Conservation (phyloP, 2,113 vertebrate genomes). For the Maccullochella peelii region DNA sequence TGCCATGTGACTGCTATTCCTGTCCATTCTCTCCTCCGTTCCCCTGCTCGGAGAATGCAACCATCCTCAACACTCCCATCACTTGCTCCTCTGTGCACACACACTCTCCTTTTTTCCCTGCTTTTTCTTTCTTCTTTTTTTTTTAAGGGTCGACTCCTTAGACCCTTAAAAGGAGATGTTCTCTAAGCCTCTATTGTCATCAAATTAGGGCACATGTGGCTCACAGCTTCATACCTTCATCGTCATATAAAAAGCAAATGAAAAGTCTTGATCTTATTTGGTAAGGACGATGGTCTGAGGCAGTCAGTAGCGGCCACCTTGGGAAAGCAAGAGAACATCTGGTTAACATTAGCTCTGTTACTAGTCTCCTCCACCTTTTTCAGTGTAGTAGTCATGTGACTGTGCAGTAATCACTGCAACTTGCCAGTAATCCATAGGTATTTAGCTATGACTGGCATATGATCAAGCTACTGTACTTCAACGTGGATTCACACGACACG, state of each 20-base stretch:
- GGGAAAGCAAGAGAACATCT: slow-evolving; percentile 69
- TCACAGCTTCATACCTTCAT: slow-evolving; percentile 48
- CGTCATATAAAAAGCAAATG: slow-evolving; percentile 38
- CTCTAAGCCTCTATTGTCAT: slow-evolving; percentile 53
- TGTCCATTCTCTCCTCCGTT: slow-evolving; percentile 6
- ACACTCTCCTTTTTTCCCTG: slow-evolving; percentile 11
- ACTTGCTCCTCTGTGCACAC: slow-evolving; percentile 28
- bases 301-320: slow-evolving; percentile 59
- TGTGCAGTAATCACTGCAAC: slow-evolving; percentile 5
- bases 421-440: slow-evolving; percentile 15
- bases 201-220: slow-evolving; percentile 61
- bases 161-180: slow-evolving; percentile 76
- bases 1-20: slow-evolving; percentile 12
- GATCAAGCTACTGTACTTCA: not conserved
- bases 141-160: slow-evolving; percentile 38
- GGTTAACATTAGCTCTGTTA: slow-evolving; percentile 65
- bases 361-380: slow-evolving; percentile 35
- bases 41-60: slow-evolving; percentile 15
- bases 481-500: slow-evolving; percentile 27
- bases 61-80: slow-evolving; percentile 39
- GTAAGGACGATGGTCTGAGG: slow-evolving; percentile 37
- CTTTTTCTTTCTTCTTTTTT: slow-evolving; percentile 6
- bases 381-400: too few relatives aligned
- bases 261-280: slow-evolving; percentile 55
- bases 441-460: not conserved